Evolutionary conservation across 1,140 invertebrate genomes (phyloP).

Genomic region (Homalodisca vitripennis): DNA sequence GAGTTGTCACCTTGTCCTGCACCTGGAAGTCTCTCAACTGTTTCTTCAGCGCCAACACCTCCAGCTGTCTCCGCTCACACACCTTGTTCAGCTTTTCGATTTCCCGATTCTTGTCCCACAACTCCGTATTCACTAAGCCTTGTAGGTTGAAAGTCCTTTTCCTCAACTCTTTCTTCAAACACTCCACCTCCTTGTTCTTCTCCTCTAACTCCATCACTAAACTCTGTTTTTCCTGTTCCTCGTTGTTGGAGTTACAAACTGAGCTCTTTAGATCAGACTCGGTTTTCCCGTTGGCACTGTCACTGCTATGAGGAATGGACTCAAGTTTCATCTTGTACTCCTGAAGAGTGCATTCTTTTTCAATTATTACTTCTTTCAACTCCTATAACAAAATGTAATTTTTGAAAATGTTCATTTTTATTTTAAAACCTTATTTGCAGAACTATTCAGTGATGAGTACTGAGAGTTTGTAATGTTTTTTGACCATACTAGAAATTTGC

Average conservation of each 20-base stretch:
- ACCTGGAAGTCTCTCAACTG: slow-evolving; percentile 47
- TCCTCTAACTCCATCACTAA: slow-evolving; percentile 49
- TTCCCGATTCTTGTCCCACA: slow-evolving; percentile 69
- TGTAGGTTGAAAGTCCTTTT: slow-evolving; percentile 60
- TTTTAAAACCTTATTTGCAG: too few species aligned
- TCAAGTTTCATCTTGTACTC: neutral
- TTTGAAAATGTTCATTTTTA: too few species aligned
- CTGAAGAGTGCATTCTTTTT: neutral
- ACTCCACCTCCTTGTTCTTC: slow-evolving; percentile 54
- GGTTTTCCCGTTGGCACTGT: slow-evolving; percentile 17
- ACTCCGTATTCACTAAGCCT: slow-evolving; percentile 63
- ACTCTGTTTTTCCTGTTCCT: slow-evolving; percentile 33
- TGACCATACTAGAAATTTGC: too few species aligned
- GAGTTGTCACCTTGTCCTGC: slow-evolving; percentile 45
- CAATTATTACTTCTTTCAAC: neutral
- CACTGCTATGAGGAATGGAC: neutral
- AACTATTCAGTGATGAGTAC: too few species aligned
- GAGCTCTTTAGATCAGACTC: slow-evolving; percentile 22
- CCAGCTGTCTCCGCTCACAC: slow-evolving; percentile 44
- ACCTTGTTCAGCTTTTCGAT: slow-evolving; percentile 59
- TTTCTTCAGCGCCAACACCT: slow-evolving; percentile 44
- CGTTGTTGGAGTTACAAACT: slow-evolving; percentile 20
- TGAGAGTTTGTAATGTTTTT: too few species aligned
- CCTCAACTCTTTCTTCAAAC: slow-evolving; percentile 57
- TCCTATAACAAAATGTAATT: neutral